Conservation (phyloP, 2,797 vertebrate genomes). For the Hydrolagus colliei region DNA sequence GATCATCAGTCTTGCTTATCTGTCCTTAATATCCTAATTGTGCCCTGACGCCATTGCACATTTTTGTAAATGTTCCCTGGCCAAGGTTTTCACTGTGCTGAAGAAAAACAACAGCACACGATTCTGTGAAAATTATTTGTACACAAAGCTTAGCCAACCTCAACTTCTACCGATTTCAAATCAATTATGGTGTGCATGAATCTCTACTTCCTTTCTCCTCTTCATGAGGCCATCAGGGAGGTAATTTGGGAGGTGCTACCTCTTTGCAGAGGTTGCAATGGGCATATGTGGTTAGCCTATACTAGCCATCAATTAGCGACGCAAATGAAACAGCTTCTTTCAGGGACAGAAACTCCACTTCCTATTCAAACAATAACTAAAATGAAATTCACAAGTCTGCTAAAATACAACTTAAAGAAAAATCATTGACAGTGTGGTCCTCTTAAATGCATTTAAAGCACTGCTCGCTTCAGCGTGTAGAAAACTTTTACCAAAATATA, state of each 20-base stretch:
- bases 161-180: neutral
- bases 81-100: constrained; percentile 80
- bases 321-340: constrained; percentile 84
- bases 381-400: neutral
- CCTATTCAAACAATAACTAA: constrained; percentile 50
- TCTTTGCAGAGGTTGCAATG: constrained; percentile 95
- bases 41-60: constrained; percentile 78
- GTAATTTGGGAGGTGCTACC: constrained; percentile 76
- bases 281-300: constrained; percentile 80
- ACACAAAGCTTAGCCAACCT: constrained; percentile 34
- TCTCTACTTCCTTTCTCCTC: too few species aligned
- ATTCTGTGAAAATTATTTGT: neutral
- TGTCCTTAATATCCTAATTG: constrained; percentile 85
- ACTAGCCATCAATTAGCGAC: constrained; percentile 90
- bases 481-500: too few species aligned
- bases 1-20: constrained; percentile 80
- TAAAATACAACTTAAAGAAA: neutral
- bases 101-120: neutral
- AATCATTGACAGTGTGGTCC: neutral
- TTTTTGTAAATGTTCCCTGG: constrained; percentile 91
- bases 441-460: neutral
- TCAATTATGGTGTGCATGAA: too few species aligned
- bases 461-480: too few species aligned
- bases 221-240: too few species aligned
- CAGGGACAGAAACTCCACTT: constrained; percentile 82